Base-by-base conservation (phyloP, 1,140 invertebrate genomes). In the Hylyphantes graminicola region DNA sequence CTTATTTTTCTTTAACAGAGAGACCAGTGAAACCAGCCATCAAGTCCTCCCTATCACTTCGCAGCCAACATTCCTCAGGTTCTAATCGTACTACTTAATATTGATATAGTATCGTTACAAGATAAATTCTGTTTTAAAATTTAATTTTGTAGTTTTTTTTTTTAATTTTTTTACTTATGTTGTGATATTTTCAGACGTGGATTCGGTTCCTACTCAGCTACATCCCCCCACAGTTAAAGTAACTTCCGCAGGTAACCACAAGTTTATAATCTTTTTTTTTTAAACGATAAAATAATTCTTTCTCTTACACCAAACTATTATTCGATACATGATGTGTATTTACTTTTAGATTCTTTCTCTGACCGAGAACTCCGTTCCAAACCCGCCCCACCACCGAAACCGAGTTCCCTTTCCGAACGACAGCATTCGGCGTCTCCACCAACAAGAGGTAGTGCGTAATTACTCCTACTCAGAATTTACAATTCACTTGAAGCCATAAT, bases 11-110 rank as follows among this genome's bases (percentile, higher is more conserved):
- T 68, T 73, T 54, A 86, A 76, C 78, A 17, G 82, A 86, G 21
- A 64, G 83, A 65, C 86, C 86, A 35, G 86, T 82, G 59, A 86
- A 86, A 57, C 82, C 86, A 72, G 86, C 86, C 54, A 86, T 86
- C 77, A 86, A 86, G 78, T 78, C 81, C 63, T 79, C 79, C 53
- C 15, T 81, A 17, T 82, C 68, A 19, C 76, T 79, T 72, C 81
- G 79, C 51, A 72, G 72, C 63, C 85, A 86, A 17, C 80, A 74
- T 82, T 77, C 79, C 61, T 77, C 74, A 75, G 79, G 72, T 76
- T 63, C 17, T 15, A n/a, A 73, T 8, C 12, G n/a, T 13, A 7
- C 35, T 35, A 63, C 15, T n/a, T 8, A n/a, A 65, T 19, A 11
- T 65, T 8, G 2, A 19, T 64, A 10, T 17, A n/a, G 7, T 17